Evolutionary conservation across 2,888 invertebrate genomes (phyloP).

Genomic region (Bombylius discolor): DNA sequence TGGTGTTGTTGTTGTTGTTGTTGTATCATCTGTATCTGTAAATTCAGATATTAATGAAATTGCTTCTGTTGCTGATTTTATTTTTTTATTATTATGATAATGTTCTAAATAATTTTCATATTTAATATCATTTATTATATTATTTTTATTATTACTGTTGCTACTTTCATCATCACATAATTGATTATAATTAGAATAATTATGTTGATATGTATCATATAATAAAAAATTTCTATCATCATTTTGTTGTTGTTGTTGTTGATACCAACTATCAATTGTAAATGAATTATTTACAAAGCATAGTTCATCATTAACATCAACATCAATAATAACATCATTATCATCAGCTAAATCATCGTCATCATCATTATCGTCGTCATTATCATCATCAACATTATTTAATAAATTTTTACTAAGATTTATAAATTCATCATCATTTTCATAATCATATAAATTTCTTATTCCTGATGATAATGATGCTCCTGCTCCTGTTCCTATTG

Average conservation of each 20-base stretch:
- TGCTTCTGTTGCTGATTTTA: not conserved
- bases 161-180: not conserved
- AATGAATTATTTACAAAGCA: conserved; percentile 19
- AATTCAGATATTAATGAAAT: conserved; percentile 1
- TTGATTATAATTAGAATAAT: not conserved
- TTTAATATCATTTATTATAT: conserved; percentile 12
- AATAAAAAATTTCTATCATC: conserved; percentile 3
- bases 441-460: too few species aligned
- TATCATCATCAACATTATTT: not conserved
- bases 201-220: conserved; percentile 2
- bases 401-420: not conserved
- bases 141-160: conserved; percentile 7
- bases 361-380: not conserved
- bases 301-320: conserved; percentile 13
- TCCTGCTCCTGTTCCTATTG: not conserved
- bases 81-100: conserved; percentile 23
- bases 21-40: not conserved
- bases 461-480: too few species aligned
- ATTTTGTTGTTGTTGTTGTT: conserved; percentile 20
- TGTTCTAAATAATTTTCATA: conserved; percentile 31
- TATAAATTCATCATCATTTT: too few species aligned
- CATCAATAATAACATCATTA: conserved; percentile 10
- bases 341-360: conserved; percentile 7
- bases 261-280: conserved; percentile 18
- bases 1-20: too few species aligned